A percentile compares a stretch with the other conserved stretches of the same genome.
Conservation (phyloP, 2,113 vertebrate species). For the Gorsachius goisagi region DNA sequence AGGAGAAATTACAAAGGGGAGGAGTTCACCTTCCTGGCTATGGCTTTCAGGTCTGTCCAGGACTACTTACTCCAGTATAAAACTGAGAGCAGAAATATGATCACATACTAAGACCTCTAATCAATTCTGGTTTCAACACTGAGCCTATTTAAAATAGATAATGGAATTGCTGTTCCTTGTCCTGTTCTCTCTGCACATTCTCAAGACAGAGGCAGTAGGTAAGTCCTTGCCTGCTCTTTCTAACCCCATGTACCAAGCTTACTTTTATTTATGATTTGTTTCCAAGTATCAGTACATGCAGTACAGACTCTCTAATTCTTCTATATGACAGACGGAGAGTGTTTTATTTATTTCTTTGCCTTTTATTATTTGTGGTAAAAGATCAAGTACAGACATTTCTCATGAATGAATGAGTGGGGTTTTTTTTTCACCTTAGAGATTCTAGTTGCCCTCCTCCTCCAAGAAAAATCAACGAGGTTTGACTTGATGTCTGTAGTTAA, state of each 20-base stretch:
- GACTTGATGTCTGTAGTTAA: neutral
- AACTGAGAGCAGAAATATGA: constrained; percentile 59
- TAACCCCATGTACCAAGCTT: neutral
- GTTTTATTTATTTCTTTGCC: neutral
- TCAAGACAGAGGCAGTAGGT: constrained; percentile 52
- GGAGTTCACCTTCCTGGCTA: constrained; percentile 63
- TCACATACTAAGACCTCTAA: constrained; percentile 16
- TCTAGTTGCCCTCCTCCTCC: neutral
- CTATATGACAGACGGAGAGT: neutral
- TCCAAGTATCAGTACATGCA: neutral
- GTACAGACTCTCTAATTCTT: neutral
- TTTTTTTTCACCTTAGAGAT: neutral
- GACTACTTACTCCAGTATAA: constrained; percentile 61
- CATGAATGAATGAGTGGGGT: neutral
- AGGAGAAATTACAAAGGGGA: constrained; percentile 63
- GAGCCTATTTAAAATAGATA: constrained; percentile 34
- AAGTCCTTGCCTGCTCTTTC: constrained; percentile 41
- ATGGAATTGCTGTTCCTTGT: constrained; percentile 52
- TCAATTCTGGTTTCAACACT: constrained; percentile 33
- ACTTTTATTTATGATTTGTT: neutral
- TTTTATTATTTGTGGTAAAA: neutral
- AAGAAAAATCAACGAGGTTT: constrained; percentile 25
- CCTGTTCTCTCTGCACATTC: constrained; percentile 23
- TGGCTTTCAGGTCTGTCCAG: constrained; percentile 57
- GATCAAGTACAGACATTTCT: neutral